Conservation (phyloP, 2,113 vertebrate genomes). For the Leptobrachium leishanense region DNA sequence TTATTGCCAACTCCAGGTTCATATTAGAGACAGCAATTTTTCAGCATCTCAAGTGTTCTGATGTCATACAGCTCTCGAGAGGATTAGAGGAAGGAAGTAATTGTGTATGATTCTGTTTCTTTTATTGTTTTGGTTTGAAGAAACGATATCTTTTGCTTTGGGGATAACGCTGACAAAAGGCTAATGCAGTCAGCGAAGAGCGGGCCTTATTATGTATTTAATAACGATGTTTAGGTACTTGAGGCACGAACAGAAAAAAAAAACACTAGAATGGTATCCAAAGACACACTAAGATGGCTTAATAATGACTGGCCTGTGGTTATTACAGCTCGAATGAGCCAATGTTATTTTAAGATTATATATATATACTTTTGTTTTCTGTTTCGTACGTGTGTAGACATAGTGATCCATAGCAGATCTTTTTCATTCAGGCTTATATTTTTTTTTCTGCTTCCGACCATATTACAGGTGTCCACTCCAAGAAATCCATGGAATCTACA, state of each 20-base stretch:
- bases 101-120: slow-evolving; percentile 57
- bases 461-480: too few species aligned
- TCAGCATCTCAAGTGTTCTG: slow-evolving; percentile 66
- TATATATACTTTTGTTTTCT: too few species aligned
- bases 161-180: slow-evolving; percentile 50
- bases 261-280: slow-evolving; percentile 7
- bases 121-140: slow-evolving; percentile 60
- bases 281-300: background rate
- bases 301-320: background rate
- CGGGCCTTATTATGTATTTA: background rate
- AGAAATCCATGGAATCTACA: too few species aligned
- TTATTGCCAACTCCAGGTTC: slow-evolving; percentile 65
- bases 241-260: background rate
- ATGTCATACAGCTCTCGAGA: slow-evolving; percentile 65
- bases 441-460: too few species aligned
- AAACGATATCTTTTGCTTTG: slow-evolving; percentile 18
- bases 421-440: too few species aligned
- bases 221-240: slow-evolving; percentile 2
- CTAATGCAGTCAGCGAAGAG: slow-evolving; percentile 48
- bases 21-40: slow-evolving; percentile 72
- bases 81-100: slow-evolving; percentile 69
- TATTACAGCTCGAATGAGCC: too few species aligned
- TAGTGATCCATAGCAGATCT: too few species aligned
- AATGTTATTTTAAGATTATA: too few species aligned
- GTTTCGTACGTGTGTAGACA: too few species aligned